Evolutionary conservation across 2,113 vertebrate species (phyloP), one percentile per base, ranked within the genome.

Genomic region (Amblyornis subalaris): DNA sequence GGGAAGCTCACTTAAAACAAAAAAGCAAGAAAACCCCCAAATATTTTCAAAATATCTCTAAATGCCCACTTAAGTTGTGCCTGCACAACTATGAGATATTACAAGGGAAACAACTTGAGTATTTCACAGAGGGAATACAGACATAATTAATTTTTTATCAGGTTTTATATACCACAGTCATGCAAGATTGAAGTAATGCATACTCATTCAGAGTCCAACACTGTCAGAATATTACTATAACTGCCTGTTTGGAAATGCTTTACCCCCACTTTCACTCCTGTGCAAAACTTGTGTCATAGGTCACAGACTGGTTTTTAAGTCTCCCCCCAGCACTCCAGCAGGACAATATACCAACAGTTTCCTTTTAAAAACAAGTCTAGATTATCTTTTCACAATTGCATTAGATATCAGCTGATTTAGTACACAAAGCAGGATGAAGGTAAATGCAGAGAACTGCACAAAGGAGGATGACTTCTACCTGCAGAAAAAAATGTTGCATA

Each of bases 281-380:
- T 18, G n/a, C 45, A 48, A 36, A 70, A 65, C 19, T 0, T 0
- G 9, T 38, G 26, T 18, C 0, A 3, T 44, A 64, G 70, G 42
- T 94, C 54, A 83, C 19, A 19, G 3, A 48, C 18, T 24, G 10
- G 2, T 65, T 79, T 89, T 79, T 66, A 58, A 42, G 62, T 26
- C 40, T 44, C 3, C 4, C 3, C 36, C 18, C 25, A 65, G 12
- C n/a, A 48, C 4, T 29, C 23, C 29, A 35, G 36, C 6, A 66
- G 35, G 38, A 88, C n/a, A 62, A 35, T 3, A 6, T 26, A 12
- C n/a, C 20, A 3, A 29, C 33, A 70, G 25, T 6, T 93, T 85
- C 36, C 38, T 70, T 89, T 73, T 47, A 54, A 55, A 88, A 79
- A 35, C 2, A 88, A 72, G 38, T 20, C 67, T 66, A 65, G 8